phyloP scores from a whole-genome alignment of 2,113 vertebrate genomes.

The Sphyrna mokarran region DNA sequence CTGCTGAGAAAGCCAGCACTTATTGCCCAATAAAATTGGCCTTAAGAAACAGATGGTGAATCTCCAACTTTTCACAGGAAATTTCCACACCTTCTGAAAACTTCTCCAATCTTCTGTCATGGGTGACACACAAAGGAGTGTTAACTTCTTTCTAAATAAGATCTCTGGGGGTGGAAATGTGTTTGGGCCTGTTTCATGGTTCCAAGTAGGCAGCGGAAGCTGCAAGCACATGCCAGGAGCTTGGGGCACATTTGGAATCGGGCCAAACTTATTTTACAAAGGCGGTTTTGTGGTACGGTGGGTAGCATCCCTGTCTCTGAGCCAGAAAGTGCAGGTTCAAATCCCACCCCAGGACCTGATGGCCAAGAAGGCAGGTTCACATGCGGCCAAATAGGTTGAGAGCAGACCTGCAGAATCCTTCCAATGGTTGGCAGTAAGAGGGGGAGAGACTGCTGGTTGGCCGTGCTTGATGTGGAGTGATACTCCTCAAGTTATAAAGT shows the following conservation, averaged over 20 bases:
- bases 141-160: not conserved
- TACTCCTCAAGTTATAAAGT: no score
- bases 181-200: not conserved
- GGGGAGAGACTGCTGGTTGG: no score
- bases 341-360: no score
- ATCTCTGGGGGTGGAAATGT: not conserved
- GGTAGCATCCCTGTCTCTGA: no score
- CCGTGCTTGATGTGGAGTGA: no score
- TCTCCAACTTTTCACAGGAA: not conserved
- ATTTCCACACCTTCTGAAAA: not conserved
- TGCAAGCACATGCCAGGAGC: not conserved
- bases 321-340: no score
- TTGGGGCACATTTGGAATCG: not conserved
- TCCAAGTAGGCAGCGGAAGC: not conserved
- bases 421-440: no score
- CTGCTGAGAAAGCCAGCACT: not conserved
- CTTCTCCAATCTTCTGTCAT: not conserved
- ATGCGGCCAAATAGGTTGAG: no score
- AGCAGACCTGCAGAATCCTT: no score
- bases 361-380: no score
- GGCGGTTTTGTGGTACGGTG: no score
- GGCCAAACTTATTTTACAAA: not conserved
- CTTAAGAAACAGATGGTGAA: no score
- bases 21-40: not conserved
- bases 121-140: not conserved